Conservation (phyloP, 2,113 vertebrate genomes). For the Xenus cinereus region DNA sequence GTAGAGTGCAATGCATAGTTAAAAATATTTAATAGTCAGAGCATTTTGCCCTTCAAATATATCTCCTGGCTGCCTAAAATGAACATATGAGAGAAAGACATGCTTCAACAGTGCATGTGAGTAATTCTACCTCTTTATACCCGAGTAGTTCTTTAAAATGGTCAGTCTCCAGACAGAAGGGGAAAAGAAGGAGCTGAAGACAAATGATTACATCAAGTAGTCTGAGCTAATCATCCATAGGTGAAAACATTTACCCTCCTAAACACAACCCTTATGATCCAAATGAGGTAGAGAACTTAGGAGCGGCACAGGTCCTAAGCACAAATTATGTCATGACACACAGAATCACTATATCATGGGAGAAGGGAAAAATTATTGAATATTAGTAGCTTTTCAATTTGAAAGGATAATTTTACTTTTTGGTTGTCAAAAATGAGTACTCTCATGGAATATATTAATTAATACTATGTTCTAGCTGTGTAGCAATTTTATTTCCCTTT, state of each 20-base stretch:
- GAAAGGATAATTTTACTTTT: neutral
- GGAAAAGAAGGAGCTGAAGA: neutral
- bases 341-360: neutral
- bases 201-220: neutral
- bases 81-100: neutral
- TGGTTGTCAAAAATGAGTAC: neutral
- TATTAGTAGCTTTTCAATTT: neutral
- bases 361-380: neutral
- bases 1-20: neutral
- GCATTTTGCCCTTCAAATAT: conserved; percentile 17
- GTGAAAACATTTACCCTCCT: conserved; percentile 19
- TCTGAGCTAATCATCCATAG: neutral
- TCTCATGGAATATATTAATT: neutral
- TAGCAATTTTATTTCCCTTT: neutral
- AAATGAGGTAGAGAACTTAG: neutral
- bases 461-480: neutral
- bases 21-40: neutral
- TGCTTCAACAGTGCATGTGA: neutral
- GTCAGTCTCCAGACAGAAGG: neutral
- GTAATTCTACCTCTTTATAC: neutral
- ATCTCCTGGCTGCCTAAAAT: conserved; percentile 17
- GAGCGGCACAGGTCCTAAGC: neutral
- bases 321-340: neutral
- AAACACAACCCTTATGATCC: neutral
- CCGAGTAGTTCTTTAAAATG: neutral